Conservation (phyloP, 2,888 invertebrate species). For the Tortrix viridana region DNA sequence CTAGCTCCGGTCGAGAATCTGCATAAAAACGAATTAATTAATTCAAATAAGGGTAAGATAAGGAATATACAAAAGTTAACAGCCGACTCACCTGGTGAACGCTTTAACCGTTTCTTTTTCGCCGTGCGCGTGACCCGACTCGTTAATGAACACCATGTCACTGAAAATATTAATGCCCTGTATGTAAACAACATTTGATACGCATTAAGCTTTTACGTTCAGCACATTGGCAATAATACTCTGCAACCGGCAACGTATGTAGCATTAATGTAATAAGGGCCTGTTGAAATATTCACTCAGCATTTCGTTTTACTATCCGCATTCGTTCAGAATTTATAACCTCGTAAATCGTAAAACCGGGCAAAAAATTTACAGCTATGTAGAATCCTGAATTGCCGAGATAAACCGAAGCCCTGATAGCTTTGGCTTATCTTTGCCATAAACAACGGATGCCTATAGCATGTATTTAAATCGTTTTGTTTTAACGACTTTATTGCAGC, state of each 20-base stretch:
- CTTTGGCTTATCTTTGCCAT: constrained; percentile 56
- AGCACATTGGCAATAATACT: constrained; percentile 45
- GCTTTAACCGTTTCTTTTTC: constrained; percentile 74
- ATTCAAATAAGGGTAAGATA: neutral
- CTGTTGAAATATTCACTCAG: constrained; percentile 74
- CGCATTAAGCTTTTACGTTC: constrained; percentile 30
- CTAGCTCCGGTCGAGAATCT: constrained; percentile 92
- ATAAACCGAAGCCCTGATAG: constrained; percentile 61
- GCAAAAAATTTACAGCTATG: constrained; percentile 72
- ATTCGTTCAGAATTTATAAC: constrained; percentile 76
- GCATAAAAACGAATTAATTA: constrained; percentile 43
- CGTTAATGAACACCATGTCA: constrained; percentile 72
- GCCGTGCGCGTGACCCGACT: constrained; percentile 57
- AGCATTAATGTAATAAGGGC: constrained; percentile 51
- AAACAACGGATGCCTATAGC: constrained; percentile 49
- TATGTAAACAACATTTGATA: constrained; percentile 46
- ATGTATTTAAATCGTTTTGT: constrained; percentile 32
- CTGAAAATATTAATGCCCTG: constrained; percentile 58
- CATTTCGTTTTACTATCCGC: constrained; percentile 69
- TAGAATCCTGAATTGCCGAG: constrained; percentile 61
- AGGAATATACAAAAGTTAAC: neutral
- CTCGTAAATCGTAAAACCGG: constrained; percentile 70
- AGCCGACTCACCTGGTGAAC: constrained; percentile 65
- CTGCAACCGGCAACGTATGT: constrained; percentile 43
- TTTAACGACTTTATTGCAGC: constrained; percentile 25